Conservation (phyloP, 2,113 vertebrate genomes). For the Sphaerodactylus townsendi region DNA sequence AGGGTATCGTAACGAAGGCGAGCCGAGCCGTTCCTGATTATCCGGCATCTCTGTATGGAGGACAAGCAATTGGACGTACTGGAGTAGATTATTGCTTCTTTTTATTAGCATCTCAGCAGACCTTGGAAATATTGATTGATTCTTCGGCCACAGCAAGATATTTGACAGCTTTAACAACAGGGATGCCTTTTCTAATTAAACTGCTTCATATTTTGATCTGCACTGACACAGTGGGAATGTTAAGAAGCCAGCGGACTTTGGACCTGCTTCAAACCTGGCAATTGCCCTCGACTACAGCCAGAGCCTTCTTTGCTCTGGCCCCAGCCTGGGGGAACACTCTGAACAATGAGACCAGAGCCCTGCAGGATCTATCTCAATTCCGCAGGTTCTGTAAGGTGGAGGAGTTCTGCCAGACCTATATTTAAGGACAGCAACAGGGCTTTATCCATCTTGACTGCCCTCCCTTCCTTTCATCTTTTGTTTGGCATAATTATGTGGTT, state of each 20-base stretch:
- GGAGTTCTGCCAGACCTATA: no score
- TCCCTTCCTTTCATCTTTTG: no score
- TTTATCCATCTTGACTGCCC: no score
- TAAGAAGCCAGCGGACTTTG: not conserved
- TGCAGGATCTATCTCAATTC: no score
- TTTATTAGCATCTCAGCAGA: not conserved
- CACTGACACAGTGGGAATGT: fast-evolving
- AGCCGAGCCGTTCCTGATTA: not conserved
- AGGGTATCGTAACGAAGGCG: not conserved
- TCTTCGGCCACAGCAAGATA: not conserved
- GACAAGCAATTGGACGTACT: not conserved
- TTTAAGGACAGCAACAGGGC: no score
- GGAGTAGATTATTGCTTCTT: not conserved
- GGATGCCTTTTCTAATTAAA: slow-evolving; percentile 4
- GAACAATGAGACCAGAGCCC: no score
- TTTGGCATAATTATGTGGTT: no score
- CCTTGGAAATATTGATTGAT: fast-evolving
- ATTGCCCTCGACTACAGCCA: no score
- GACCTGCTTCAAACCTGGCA: not conserved
- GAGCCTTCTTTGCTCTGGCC: no score
- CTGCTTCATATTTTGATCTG: not conserved
- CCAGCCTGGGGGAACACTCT: no score
- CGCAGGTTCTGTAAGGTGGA: no score
- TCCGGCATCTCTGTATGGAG: not conserved
- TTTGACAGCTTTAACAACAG: not conserved